Evolutionary conservation across 1,140 invertebrate species (phyloP), one percentile per base, ranked within the genome.

Genomic region (Varroa destructor): DNA sequence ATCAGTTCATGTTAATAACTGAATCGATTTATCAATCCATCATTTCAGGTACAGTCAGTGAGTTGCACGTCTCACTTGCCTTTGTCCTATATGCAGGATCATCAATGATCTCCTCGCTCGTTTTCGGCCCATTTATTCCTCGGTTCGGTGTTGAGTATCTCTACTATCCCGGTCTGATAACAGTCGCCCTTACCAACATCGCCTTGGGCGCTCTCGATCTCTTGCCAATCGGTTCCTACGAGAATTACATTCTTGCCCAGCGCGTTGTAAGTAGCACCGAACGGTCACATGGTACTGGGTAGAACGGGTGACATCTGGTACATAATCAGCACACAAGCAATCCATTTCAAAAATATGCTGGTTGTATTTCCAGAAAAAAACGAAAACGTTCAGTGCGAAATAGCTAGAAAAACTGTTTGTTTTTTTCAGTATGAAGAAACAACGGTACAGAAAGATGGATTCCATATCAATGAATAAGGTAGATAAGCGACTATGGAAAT

Each of bases 171-270:
- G 61, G 61, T 40, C 36, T 67, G 37, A 4, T 46, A 8, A 25
- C 36, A 37, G 61, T 67, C 10, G 61, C 61, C 40, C 61, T 67
- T 10, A 67, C 61, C 40, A 67, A 67, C 61, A 67, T 67, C 61
- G 61, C 61, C 3, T 37, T 67, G 2, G 61, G 61, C 14, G 61
- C 61, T 40, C 12, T 67, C 61, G 61, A 67, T 40, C 14, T 67
- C 37, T 8, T 67, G 12, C 61, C 61, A 14, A 67, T 67, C 40
- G 12, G 40, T 12, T 43, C 40, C 3, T 67, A 67, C 61, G 40
- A 46, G 12, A 2, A 12, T 12, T 67, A 67, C 61, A 67, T 67
- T 1, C 46, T 67, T 8, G 61, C 61, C 40, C 61, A 67, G 8
- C 40, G 61, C 61, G 37, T 67, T 40, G 61, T 67, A 37, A 67